Conservation (phyloP, 2,113 vertebrate species). For the Hippopotamus amphibius region DNA sequence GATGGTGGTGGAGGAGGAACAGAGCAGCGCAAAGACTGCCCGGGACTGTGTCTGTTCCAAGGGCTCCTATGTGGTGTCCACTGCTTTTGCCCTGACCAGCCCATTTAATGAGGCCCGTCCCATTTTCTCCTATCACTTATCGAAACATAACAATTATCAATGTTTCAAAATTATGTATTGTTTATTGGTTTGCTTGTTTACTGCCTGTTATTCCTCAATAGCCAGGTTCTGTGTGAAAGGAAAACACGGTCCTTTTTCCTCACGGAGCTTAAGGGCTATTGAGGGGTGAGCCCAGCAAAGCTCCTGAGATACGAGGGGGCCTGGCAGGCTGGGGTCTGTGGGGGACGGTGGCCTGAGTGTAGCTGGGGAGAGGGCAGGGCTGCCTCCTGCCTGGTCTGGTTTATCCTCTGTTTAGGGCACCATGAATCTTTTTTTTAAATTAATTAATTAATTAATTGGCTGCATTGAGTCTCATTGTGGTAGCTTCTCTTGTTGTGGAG, state of each 20-base stretch:
- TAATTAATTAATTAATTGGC: no score
- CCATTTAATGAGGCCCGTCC: not conserved
- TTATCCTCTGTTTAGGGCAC: not conserved
- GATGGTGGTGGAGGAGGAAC: fast-evolving
- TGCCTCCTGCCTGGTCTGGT: no score
- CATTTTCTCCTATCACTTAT: not conserved
- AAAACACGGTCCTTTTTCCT: not conserved
- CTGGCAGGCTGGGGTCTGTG: not conserved
- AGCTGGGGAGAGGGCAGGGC: fast-evolving
- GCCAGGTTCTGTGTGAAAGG: not conserved
- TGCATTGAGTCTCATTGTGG: no score
- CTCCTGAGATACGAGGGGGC: fast-evolving
- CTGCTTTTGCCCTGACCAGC: not conserved
- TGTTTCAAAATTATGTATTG: not conserved
- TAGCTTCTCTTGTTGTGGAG: no score
- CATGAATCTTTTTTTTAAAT: no score
- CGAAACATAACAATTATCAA: not conserved
- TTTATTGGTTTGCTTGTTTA: not conserved
- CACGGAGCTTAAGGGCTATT: not conserved
- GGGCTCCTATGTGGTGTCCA: fast-evolving
- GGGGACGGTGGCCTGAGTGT: not conserved
- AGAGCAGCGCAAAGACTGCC: not conserved
- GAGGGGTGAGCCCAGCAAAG: not conserved
- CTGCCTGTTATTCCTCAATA: not conserved
- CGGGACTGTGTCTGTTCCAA: fast-evolving